These are phyloP conservation scores for Otus sunia DNA, from an alignment of 2,113 vertebrate genomes.

Conservation along the genomic window DNA sequence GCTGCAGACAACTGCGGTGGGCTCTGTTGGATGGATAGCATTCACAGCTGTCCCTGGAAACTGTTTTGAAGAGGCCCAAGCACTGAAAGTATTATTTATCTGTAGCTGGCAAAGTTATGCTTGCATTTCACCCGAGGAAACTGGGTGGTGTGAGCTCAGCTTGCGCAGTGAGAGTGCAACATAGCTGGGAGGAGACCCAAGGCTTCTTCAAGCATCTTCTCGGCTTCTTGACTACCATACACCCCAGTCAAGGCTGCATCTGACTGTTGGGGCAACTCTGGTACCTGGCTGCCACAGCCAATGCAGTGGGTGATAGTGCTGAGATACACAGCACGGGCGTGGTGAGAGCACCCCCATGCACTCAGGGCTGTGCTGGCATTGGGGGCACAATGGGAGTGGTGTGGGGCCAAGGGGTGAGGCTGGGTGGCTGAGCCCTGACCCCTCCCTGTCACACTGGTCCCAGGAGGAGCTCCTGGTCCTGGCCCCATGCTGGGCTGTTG, in stretches of 20 bases:
- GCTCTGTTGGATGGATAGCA: background rate
- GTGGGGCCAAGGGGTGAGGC: background rate
- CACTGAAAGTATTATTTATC: background rate
- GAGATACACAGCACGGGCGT: fast-evolving
- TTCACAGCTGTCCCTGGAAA: background rate
- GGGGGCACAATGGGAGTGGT: background rate
- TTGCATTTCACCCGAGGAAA: background rate
- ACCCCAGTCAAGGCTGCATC: background rate
- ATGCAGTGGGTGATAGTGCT: fast-evolving
- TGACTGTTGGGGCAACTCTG: background rate
- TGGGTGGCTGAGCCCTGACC: background rate
- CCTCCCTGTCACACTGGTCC: fast-evolving
- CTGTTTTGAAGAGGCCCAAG: background rate
- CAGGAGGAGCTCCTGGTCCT: background rate
- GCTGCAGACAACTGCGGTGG: background rate
- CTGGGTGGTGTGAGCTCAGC: background rate
- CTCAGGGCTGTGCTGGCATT: fast-evolving
- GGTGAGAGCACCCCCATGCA: no score
- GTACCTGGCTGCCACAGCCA: background rate
- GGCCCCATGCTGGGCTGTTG: background rate
- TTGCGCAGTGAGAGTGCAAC: background rate
- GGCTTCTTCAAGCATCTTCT: background rate
- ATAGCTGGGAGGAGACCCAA: background rate
- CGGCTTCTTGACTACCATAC: fast-evolving
- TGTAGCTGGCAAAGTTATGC: background rate